Evolutionary conservation across 2,113 vertebrate species (phyloP).

Genomic region (Grallaria varia): DNA sequence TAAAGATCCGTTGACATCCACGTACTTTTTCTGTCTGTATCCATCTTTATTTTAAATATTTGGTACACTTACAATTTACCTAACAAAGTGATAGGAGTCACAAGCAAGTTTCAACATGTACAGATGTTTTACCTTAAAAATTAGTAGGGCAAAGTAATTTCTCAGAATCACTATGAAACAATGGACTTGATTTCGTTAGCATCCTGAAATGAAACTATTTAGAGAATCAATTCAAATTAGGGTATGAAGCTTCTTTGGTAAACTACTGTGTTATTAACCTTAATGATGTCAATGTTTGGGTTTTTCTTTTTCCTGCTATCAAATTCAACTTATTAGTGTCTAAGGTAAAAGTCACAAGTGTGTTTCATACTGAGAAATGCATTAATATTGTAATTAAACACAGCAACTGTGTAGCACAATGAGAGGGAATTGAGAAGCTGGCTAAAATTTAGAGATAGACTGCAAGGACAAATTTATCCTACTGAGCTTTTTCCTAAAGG

Average conservation of each 20-base stretch:
- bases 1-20: background rate
- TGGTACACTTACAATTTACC: background rate
- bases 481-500: background rate
- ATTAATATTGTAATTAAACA: conserved; percentile 27
- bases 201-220: background rate
- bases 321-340: background rate
- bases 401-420: background rate
- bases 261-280: conserved; percentile 5
- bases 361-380: conserved; percentile 2
- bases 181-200: background rate
- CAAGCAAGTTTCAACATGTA: background rate
- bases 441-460: background rate
- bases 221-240: conserved; percentile 20
- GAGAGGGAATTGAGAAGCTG: background rate
- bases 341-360: background rate
- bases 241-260: background rate
- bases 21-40: background rate
- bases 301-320: background rate
- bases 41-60: background rate
- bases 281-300: background rate
- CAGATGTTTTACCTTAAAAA: background rate
- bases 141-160: background rate
- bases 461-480: background rate
- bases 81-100: background rate
- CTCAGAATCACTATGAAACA: background rate